phyloP scores from a whole-genome alignment of 2,888 invertebrate genomes.

The Willowsia nigromaculata region DNA sequence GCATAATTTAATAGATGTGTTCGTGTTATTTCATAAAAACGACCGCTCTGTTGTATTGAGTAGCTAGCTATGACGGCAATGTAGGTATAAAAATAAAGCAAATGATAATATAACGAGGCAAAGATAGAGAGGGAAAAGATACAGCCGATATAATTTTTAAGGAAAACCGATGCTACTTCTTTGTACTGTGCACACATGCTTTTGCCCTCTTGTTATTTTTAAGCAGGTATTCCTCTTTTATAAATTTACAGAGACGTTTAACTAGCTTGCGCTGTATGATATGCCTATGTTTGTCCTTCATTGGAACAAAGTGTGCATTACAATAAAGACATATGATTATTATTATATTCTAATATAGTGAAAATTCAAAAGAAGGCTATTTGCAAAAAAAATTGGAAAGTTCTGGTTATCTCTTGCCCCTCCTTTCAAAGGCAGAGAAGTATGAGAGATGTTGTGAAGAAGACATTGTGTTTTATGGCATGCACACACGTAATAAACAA shows the following conservation, averaged over 20 bases:
- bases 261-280: background rate
- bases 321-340: too few relatives aligned
- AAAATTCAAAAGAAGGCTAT: too few relatives aligned
- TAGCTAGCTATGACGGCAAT: constrained; percentile 45
- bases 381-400: too few relatives aligned
- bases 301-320: too few relatives aligned
- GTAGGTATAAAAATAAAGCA: background rate
- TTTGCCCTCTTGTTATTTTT: background rate
- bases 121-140: background rate
- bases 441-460: too few relatives aligned
- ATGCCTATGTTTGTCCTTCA: background rate
- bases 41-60: background rate
- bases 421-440: too few relatives aligned
- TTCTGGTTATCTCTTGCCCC: too few relatives aligned
- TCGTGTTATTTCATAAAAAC: background rate
- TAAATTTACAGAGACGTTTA: background rate
- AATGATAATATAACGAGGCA: background rate
- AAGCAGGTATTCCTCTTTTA: background rate
- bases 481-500: too few relatives aligned
- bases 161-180: background rate
- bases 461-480: too few relatives aligned
- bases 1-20: constrained; percentile 49
- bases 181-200: too few relatives aligned
- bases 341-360: too few relatives aligned
- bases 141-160: background rate